Evolutionary conservation across 2,888 invertebrate species (phyloP), one percentile per base, ranked within the genome.

Genomic region (Arrhopalites spinosus): DNA sequence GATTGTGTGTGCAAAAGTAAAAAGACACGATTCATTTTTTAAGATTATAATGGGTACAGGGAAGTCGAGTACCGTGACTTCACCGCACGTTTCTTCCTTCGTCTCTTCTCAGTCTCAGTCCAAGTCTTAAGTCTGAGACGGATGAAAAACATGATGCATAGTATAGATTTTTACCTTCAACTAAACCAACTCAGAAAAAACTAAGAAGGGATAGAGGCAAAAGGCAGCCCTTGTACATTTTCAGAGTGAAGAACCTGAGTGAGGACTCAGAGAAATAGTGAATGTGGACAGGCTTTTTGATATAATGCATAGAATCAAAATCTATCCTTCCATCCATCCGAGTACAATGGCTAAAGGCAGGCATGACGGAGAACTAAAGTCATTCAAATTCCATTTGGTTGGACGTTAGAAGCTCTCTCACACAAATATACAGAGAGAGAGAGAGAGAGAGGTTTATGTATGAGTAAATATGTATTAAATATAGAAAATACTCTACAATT

Each of bases 1-100:
- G 61, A 72, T 72, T 72, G 71, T 72, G 71, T 72, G 71, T 72
- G 71, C 71, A 72, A 72, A 72, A 72, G 61, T 72, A 61, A 61
- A n/a, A 69, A 72, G 71, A 72, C 71, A 72, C 71, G 71, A 72
- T 72, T 61, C 20, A 61, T 72, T 72, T 72, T 72, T 72, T 72
- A 45, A 63, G 43, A 23, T 43, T 72, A 72, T 72, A 72, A 72
- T 72, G 71, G 61, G 36, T 72, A 72, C 59, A 61, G 61, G 71
- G n/a, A n/a, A 72, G 63, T 43, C 71, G 63, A 72, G 71, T 30
- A 72, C 71, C 71, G 71, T 72, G 71, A 72, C 71, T 72, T 61
- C 71, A 61, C 71, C 45, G 71, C 70, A 70, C 70, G 70, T 70
- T 70, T 70, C 70, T 70, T 70, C 68, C 70, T 70, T 53, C 27